These are phyloP conservation scores for Ploceus nigricollis DNA, from an alignment of 2,113 vertebrate species.

Conservation along the genomic window DNA sequence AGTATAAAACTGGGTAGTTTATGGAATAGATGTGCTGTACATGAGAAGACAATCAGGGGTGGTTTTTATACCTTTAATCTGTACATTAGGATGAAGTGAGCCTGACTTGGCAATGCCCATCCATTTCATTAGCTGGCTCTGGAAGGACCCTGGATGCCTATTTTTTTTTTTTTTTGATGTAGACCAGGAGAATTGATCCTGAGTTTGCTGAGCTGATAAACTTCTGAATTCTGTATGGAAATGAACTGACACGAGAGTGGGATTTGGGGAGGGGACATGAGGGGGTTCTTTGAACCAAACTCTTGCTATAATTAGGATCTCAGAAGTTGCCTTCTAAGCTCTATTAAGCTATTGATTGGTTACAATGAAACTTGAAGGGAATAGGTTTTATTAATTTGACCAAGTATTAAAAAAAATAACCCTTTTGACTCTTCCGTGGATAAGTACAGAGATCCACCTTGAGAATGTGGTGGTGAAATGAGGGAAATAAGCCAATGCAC, in stretches of 20 bases:
- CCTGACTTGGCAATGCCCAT: neutral
- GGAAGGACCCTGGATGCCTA: neutral
- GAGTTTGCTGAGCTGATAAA: neutral
- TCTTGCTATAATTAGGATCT: neutral
- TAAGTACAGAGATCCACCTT: neutral
- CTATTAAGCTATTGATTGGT: neutral
- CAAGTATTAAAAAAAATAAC: neutral
- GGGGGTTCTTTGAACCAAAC: neutral
- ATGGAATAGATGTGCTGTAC: neutral
- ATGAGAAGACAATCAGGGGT: neutral
- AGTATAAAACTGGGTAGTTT: neutral
- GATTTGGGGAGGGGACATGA: neutral
- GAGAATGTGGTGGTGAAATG: neutral
- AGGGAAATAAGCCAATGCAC: fast-evolving
- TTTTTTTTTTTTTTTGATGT: neutral
- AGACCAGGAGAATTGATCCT: neutral
- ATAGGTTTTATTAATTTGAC: neutral
- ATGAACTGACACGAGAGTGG: neutral
- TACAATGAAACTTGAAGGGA: neutral
- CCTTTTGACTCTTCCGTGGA: neutral
- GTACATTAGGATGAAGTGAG: neutral
- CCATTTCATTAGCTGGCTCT: neutral
- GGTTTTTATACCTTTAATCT: neutral
- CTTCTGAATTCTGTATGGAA: neutral
- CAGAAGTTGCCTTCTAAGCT: neutral